A percentile compares a stretch with the other conserved stretches of the same genome.
Evolutionary conservation across 2,888 invertebrate genomes (phyloP).

Genomic region (Amorpha juglandis): DNA sequence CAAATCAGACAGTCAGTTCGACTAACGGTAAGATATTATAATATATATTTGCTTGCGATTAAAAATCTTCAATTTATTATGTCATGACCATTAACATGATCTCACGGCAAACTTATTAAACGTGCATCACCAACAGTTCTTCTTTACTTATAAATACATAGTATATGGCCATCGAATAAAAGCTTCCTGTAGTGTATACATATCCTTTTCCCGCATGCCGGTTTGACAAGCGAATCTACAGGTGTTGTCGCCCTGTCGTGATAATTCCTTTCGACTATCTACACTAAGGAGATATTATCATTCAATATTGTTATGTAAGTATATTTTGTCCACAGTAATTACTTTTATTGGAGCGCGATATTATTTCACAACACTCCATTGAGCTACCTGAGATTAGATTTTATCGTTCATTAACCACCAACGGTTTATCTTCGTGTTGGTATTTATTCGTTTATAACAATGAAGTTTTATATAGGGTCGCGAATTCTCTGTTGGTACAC

Average conservation of each 20-base stretch:
- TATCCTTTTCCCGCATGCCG: constrained; percentile 27
- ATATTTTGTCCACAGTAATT: constrained; percentile 2
- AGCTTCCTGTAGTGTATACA: not conserved
- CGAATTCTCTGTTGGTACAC: not conserved
- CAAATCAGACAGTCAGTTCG: no score
- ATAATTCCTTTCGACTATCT: constrained; percentile 51
- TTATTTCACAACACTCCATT: constrained; percentile 18
- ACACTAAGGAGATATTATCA: constrained; percentile 18
- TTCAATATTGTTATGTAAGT: constrained; percentile 12
- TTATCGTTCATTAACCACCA: constrained; percentile 12
- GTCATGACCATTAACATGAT: no score
- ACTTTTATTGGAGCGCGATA: constrained; percentile 21
- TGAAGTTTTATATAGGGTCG: not conserved
- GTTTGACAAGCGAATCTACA: constrained; percentile 59
- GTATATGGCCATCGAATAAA: no score
- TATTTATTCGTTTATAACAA: not conserved
- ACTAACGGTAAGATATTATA: no score
- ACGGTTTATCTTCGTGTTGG: not conserved
- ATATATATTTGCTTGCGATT: no score
- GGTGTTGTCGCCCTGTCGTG: constrained; percentile 57
- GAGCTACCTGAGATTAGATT: constrained; percentile 13
- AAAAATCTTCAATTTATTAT: no score
- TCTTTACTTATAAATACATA: no score
- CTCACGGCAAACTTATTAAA: no score
- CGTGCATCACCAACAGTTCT: no score